phyloP scores from a whole-genome alignment of 2,113 vertebrate genomes.

The Cettia cetti region DNA sequence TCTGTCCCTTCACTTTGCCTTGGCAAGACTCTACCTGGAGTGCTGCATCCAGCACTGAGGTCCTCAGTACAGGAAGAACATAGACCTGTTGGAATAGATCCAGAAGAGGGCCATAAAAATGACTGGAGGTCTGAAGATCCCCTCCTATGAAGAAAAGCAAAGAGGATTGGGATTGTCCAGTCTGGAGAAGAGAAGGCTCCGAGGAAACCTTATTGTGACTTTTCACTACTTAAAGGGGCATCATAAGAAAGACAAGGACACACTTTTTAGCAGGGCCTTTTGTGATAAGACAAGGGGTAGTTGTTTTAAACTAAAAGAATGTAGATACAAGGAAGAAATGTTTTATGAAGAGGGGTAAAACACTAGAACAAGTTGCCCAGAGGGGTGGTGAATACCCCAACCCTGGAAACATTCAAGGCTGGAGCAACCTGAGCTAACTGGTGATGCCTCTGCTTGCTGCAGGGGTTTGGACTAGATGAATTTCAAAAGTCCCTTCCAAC shows the following conservation, averaged over 20 bases:
- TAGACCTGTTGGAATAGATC: accelerated
- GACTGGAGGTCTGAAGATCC: accelerated
- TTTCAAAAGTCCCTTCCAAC: background rate
- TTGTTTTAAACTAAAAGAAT: background rate
- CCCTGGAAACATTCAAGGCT: background rate
- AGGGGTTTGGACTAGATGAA: background rate
- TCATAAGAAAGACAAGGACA: background rate
- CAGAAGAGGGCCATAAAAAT: background rate
- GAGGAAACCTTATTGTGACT: background rate
- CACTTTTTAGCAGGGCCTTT: background rate
- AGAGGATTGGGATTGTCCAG: background rate
- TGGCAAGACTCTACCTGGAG: background rate
- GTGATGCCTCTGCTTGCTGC: background rate
- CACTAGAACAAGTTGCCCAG: background rate
- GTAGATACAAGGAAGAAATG: background rate
- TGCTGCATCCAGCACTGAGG: background rate
- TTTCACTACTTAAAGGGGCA: background rate
- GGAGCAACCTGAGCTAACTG: background rate
- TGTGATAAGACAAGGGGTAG: background rate
- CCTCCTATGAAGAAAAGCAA: background rate
- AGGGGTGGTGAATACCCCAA: background rate
- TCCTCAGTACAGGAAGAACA: accelerated
- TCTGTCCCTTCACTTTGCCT: background rate
- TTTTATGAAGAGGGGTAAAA: background rate
- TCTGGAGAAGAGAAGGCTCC: background rate